Evolutionary conservation across 2,113 vertebrate species (phyloP), one percentile per base, ranked within the genome.

Genomic region (Pluvialis apricaria): DNA sequence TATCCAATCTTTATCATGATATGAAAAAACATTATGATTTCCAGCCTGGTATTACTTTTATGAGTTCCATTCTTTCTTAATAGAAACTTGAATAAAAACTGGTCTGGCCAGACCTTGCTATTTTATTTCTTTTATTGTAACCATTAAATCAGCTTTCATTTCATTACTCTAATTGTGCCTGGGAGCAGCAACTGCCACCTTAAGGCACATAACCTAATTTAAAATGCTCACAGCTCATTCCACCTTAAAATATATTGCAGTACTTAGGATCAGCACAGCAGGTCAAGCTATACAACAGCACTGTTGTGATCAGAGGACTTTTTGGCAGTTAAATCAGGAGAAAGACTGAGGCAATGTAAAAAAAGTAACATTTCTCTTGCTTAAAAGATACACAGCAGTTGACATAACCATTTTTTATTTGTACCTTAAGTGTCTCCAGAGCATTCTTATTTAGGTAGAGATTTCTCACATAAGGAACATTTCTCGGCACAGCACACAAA

Each of bases 361-460:
- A 96, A 94, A 82, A 40, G 28, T 54, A 64, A 19, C 75, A 96
- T 98, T 96, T 96, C 83, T 98, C 95, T 96, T 96, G 75, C 86
- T 97, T 97, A 97, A 96, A 96, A 96, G 95, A 98, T 95, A 92
- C 92, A 69, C 92, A 88, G 44, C 22, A 25, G 84, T 93, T 98
- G 98, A 98, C 97, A 97, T 90, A 91, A 75, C 85, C 93, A 97
- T 97, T 97, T 97, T 98, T 98, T 72, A 97, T 93, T 96, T 95
- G 96, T 28, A 65, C 86, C 88, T 96, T 93, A 79, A 97, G 95
- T 38, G 29, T 97, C 98, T 97, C 97, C 90, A 89, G 98, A 97
- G 97, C 86, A 88, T 97, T 97, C 86, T 92, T 96, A 91, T 95
- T 97, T 96, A 93, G 94, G 96, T 38, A 86, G 93, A 96, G 92